Conservation (phyloP, 1,140 invertebrate genomes). For the Venturia canescens region DNA sequence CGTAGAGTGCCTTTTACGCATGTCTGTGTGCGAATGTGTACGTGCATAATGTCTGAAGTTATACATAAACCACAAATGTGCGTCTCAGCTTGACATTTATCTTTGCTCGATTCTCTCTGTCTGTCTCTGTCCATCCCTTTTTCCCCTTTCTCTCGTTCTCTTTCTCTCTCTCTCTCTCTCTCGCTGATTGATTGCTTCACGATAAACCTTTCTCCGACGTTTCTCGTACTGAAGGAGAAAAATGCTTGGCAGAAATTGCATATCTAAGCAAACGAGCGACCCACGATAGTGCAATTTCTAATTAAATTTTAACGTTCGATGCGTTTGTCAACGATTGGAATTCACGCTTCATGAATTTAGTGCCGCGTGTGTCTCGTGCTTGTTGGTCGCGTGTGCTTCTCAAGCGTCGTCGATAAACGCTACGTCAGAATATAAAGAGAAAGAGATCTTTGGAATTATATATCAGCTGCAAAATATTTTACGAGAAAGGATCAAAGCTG, state of each 20-base stretch:
- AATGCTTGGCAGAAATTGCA: neutral
- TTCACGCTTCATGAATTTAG: neutral
- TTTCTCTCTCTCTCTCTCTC: slow-evolving; percentile 1
- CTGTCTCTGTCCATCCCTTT: neutral
- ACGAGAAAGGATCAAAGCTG: no score
- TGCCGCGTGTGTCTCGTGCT: neutral
- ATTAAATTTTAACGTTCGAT: slow-evolving; percentile 16
- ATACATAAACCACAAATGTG: slow-evolving; percentile 19
- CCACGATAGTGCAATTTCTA: neutral
- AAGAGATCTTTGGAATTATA: no score
- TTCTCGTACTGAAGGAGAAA: slow-evolving; percentile 1
- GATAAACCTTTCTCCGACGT: slow-evolving; percentile 4
- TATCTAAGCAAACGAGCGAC: neutral
- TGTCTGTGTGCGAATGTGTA: neutral
- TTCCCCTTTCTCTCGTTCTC: neutral
- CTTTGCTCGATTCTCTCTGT: slow-evolving; percentile 13
- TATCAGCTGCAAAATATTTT: no score
- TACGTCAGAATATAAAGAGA: no score
- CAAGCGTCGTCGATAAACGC: no score
- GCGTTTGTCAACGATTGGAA: neutral
- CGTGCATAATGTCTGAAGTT: neutral
- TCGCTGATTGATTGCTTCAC: neutral
- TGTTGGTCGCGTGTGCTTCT: neutral
- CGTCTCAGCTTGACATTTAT: slow-evolving; percentile 38
- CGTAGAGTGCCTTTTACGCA: neutral